Conservation (phyloP, 1,140 invertebrate species). For the Amphibalanus amphitrite region DNA sequence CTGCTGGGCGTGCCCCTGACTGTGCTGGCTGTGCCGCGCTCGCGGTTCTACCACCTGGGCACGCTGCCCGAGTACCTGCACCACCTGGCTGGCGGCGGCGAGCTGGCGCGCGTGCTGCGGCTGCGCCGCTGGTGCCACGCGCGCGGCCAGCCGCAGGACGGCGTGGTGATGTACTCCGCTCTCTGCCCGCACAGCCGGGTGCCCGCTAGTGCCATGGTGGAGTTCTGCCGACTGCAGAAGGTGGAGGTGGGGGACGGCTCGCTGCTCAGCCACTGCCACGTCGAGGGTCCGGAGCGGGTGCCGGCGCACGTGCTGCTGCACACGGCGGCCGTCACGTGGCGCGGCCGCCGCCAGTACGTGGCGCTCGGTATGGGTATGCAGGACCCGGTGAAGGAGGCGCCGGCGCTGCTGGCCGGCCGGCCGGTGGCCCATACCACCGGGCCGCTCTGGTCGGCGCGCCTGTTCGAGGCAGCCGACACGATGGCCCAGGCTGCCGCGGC, state of each 20-base stretch:
- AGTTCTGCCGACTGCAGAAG: background rate
- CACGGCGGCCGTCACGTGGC: background rate
- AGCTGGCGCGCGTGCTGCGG: background rate
- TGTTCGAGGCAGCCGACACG: background rate
- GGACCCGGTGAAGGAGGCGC: background rate
- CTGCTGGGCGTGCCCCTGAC: background rate
- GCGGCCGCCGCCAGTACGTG: background rate
- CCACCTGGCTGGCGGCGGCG: background rate
- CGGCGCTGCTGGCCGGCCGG: background rate
- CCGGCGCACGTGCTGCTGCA: background rate
- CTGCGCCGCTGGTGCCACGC: background rate
- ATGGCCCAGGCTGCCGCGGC: background rate
- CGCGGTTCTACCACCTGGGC: background rate
- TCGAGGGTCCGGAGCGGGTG: background rate
- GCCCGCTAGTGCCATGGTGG: background rate
- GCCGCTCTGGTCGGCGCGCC: background rate
- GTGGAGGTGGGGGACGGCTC: background rate
- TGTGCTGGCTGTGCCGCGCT: background rate
- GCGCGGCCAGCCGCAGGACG: background rate
- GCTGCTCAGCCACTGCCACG: background rate
- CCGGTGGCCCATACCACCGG: background rate
- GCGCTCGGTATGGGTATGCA: background rate
- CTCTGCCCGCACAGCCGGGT: background rate
- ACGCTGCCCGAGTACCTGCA: background rate
- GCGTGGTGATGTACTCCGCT: background rate